These are phyloP conservation scores for Eleginops maclovinus DNA, from an alignment of 2,113 vertebrate species.

Conservation along the genomic window DNA sequence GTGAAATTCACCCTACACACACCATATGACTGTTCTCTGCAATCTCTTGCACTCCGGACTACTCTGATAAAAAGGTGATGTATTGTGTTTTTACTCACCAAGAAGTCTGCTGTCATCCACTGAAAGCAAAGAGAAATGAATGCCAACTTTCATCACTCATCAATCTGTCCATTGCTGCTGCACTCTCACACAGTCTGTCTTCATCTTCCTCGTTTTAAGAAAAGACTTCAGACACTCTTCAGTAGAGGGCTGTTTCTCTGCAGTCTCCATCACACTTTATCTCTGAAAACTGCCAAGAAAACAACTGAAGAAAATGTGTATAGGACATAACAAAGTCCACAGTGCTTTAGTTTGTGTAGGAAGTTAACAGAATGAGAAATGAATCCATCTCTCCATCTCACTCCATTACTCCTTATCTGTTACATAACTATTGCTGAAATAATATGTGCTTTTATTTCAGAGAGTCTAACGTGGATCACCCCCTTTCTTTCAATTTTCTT, in stretches of 20 bases:
- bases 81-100: slow-evolving; percentile 15
- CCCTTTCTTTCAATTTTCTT: background rate
- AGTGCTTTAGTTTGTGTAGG: background rate
- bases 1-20: no score
- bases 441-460: background rate
- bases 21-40: background rate
- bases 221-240: slow-evolving; percentile 14
- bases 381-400: background rate
- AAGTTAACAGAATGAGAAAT: background rate
- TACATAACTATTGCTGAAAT: background rate
- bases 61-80: background rate
- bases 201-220: slow-evolving; percentile 25
- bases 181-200: slow-evolving; percentile 35
- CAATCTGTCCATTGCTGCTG: slow-evolving; percentile 19
- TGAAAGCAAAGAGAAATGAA: slow-evolving; percentile 21
- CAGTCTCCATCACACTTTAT: background rate
- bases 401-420: background rate
- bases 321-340: background rate
- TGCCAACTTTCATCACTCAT: slow-evolving; percentile 38
- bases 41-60: background rate
- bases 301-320: background rate
- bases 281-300: background rate
- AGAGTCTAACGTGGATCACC: background rate
- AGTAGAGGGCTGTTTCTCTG: background rate
- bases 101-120: background rate